Evolutionary conservation across 2,113 vertebrate genomes (phyloP), one percentile per base, ranked within the genome.

Genomic region (Nesospiza acunhae): DNA sequence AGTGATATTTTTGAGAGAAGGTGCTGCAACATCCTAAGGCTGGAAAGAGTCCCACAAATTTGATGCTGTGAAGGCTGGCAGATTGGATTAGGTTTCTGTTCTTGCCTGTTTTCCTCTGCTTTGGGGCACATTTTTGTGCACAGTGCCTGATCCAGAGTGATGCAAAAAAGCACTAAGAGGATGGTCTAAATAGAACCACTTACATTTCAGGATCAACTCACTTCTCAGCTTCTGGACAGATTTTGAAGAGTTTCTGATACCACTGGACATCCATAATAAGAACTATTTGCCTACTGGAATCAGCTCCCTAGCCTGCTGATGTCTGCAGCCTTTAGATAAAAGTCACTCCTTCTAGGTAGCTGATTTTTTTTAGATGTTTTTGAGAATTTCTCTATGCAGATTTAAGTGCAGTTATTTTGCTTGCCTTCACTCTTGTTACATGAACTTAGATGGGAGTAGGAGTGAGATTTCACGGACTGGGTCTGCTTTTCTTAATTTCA

Each of bases 291-390:
- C 49, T 70, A 17, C 33, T 73, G 87, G 44, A 67, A 90, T 64
- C 78, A 85, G 1, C 75, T 92, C 78, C 41, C 75, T 37, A 39
- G 47, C 35, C 35, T 78, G 79, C 85, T 74, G 72, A 52, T 69
- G 67, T 90, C 39, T 86, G 75, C 83, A 94, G 85, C 44, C 26
- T 88, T 77, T 62, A 84, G 67, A 62, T 81, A 90, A 89, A 93
- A 88, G 55, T 37, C 50, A 31, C 23, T 91, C 73, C 81, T 95
- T 74, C 64, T 63, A 87, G 52, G 66, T 66, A 87, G 86, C 39
- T 53, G 46, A 21, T 21, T 24, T 41, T 42, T 56, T 56, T 33
- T 47, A 21, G 16, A 37, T 37, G 10, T 62, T 53, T 67, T 50
- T 37, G 27, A 53, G 28, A 41, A 8, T 26, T 67, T 66, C 37